A percentile compares a stretch with the other conserved stretches of the same genome.
phyloP scores from a whole-genome alignment of 2,888 invertebrate genomes.

The Ochropleura leucogaster region DNA sequence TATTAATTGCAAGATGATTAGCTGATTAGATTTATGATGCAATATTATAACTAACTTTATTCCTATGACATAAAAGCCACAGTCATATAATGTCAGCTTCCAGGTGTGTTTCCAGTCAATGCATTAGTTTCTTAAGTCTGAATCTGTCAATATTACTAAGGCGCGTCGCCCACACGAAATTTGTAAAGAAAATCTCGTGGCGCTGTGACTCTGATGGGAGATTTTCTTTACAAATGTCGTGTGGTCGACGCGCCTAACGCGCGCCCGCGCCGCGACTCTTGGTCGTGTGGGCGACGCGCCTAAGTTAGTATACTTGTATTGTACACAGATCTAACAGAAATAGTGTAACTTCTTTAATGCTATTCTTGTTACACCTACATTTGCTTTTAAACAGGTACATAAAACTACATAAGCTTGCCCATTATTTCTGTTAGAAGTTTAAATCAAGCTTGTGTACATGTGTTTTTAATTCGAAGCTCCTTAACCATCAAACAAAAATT shows the following conservation, averaged over 20 bases:
- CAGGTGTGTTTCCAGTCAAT: constrained; percentile 7
- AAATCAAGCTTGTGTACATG: not conserved
- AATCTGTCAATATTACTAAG: constrained; percentile 20
- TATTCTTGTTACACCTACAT: constrained; percentile 1
- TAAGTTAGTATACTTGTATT: constrained; percentile 11
- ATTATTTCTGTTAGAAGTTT: not conserved
- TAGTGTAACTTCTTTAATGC: constrained; percentile 1
- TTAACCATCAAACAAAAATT: not conserved
- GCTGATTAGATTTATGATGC: not conserved
- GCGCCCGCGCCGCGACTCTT: too few species aligned
- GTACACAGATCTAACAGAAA: constrained; percentile 26
- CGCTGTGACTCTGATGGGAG: too few species aligned
- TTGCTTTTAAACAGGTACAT: not conserved
- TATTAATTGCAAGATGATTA: not conserved
- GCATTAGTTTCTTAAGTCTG: constrained; percentile 10
- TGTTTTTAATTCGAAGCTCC: not conserved
- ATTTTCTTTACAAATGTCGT: too few species aligned
- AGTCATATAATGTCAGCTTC: constrained; percentile 1
- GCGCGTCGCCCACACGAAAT: too few species aligned
- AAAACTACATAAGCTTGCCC: not conserved
- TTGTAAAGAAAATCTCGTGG: too few species aligned
- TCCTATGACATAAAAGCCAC: not conserved
- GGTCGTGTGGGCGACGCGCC: too few species aligned
- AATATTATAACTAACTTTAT: not conserved
- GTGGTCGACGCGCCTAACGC: too few species aligned